Base-by-base conservation (phyloP, 2,888 invertebrate species). In the Tachina fera region DNA sequence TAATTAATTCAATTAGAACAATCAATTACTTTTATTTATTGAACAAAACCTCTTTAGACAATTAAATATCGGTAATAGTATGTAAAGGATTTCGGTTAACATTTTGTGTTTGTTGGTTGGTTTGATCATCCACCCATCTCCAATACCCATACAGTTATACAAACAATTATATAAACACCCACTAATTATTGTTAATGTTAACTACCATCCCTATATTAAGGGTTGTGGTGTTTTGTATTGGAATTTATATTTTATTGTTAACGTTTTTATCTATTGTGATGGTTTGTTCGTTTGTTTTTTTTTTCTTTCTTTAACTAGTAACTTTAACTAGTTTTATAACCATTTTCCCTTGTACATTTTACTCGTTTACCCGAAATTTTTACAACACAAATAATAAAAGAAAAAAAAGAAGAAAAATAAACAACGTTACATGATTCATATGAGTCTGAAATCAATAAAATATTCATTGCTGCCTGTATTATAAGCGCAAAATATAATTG, bases 401-500 rank as follows among this genome's bases (percentile, higher is more conserved):
- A 70, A 41, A 71, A 19, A 53, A 51, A n/a, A n/a, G n/a, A n/a
- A n/a, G n/a, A n/a, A n/a, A 39, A 39, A 45, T 11, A 45, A 53
- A 60, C 45, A n/a, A 41, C 10, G 9, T 19, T 19, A 41, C 6
- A 60, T 49, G 16, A 74, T 74, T 74, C 65, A 80, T 51, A 43
- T 45, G 45, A 53, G 19, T 71, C 31, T 71, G 56, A 63, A 71
- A 63, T 39, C 63, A 70, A 70, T 72, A 22, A 56, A 74, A 51
- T 22, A 49, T 53, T 80, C 79, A 86, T 72, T 83, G 83, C 79
- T 83, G 86, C 83, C 86, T 86, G 83, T 86, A 86, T 49, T 49
- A 86, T 83, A 86, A 83, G 83, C 83, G 79, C 86, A 80, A 80
- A 76, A 53, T 14, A 78, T 51, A 83, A 77, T 86, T 86, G 83